Conservation (phyloP, 2,797 vertebrate species). For the Prunella strophiata region DNA sequence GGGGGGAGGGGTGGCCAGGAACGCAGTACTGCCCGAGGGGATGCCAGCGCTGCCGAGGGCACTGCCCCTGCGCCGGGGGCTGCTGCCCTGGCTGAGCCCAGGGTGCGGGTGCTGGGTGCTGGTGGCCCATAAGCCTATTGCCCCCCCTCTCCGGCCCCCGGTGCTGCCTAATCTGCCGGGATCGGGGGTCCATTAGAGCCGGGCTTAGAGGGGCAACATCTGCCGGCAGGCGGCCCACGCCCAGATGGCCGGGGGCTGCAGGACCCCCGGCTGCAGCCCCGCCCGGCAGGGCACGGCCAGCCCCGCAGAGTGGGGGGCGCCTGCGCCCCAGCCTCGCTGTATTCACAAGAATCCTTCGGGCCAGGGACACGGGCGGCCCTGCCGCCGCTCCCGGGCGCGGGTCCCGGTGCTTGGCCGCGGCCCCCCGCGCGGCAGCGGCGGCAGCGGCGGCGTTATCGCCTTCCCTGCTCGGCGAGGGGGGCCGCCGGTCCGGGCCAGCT, state of each 20-base stretch:
- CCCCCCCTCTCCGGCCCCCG: not conserved
- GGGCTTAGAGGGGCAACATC: constrained; percentile 58
- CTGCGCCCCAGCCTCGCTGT: accelerated
- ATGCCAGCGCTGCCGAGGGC: accelerated
- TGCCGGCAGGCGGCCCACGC: not conserved
- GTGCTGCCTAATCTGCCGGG: constrained; percentile 24
- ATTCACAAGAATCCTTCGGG: accelerated
- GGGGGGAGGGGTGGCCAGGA: not conserved
- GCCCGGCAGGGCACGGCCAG: not conserved
- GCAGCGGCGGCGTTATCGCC: not conserved
- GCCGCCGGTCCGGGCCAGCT: not conserved
- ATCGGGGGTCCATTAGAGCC: not conserved
- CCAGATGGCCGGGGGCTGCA: not conserved
- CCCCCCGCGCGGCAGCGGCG: not conserved
- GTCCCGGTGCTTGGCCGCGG: accelerated
- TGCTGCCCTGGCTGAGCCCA: not conserved
- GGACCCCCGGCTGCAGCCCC: not conserved
- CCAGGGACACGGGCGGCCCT: accelerated
- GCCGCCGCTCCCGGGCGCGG: not conserved
- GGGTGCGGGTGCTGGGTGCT: not conserved
- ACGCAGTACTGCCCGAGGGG: accelerated
- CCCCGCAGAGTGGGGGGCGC: no score
- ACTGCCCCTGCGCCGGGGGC: accelerated
- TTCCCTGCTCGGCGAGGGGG: not conserved
- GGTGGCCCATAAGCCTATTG: not conserved